Evolutionary conservation across 2,888 invertebrate species (phyloP).

Genomic region (Epinotia demarniana): DNA sequence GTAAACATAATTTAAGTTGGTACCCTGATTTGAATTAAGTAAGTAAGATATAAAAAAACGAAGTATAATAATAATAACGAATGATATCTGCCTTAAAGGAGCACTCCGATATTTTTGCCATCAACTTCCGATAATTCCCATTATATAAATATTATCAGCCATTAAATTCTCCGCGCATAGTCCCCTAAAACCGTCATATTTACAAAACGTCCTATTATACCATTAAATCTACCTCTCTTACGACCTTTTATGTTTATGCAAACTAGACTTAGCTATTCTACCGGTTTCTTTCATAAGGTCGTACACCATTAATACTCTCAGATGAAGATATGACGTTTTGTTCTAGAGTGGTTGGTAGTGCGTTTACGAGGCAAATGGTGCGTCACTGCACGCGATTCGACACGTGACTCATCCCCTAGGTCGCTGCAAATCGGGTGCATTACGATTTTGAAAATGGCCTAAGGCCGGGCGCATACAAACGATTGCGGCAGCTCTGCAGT

Average conservation of each 20-base stretch:
- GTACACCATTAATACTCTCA: neutral
- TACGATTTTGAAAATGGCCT: conserved; percentile 63
- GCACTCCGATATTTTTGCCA: conserved; percentile 9
- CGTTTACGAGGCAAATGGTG: conserved; percentile 68
- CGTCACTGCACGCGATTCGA: conserved; percentile 69
- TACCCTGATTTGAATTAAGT: too few species aligned
- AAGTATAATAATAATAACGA: neutral
- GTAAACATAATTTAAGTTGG: too few species aligned
- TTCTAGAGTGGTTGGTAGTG: conserved; percentile 54
- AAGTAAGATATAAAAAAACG: too few species aligned
- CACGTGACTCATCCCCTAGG: conserved; percentile 70
- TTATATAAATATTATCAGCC: conserved; percentile 49
- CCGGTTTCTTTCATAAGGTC: neutral
- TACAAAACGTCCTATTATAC: neutral
- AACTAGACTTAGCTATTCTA: conserved; percentile 64
- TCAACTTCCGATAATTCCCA: conserved; percentile 47
- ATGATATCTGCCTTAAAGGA: neutral
- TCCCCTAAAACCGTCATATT: neutral
- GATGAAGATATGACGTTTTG: neutral
- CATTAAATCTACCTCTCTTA: neutral
- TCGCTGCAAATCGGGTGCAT: conserved; percentile 68
- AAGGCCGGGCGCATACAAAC: conserved; percentile 41
- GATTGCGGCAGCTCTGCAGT: neutral
- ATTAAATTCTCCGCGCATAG: conserved; percentile 52
- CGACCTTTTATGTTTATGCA: conserved; percentile 32